Conservation (phyloP, 1,140 invertebrate genomes). For the Dreissena polymorpha region DNA sequence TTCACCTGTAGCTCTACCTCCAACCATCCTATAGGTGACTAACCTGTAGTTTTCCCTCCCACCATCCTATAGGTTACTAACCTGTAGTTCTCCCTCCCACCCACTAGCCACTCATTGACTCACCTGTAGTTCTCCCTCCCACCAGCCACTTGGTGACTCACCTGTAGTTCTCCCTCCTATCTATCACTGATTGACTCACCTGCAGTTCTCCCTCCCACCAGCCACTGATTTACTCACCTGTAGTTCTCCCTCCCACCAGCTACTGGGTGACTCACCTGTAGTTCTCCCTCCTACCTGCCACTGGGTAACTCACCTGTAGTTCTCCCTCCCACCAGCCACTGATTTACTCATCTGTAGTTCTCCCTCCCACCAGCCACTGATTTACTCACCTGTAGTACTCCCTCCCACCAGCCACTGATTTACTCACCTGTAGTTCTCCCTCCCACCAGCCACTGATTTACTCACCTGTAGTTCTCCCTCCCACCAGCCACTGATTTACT, state of each 20-base stretch:
- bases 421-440: slow-evolving; percentile 93
- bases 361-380: slow-evolving; percentile 99
- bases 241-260: slow-evolving; percentile 99
- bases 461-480: slow-evolving; percentile 96
- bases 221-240: slow-evolving; percentile 90
- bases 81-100: slow-evolving; percentile 99
- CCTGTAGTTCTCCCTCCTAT: slow-evolving; percentile 99
- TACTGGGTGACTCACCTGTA: slow-evolving; percentile 95
- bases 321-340: slow-evolving; percentile 99
- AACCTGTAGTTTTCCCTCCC: slow-evolving; percentile 98
- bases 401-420: slow-evolving; percentile 99
- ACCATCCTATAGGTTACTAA: slow-evolving; percentile 92
- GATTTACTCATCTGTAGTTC: slow-evolving; percentile 90
- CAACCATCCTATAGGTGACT: slow-evolving; percentile 98
- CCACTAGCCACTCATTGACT: slow-evolving; percentile 90
- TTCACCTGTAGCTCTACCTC: slow-evolving; percentile 96
- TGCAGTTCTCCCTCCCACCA: slow-evolving; percentile 99
- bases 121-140: slow-evolving; percentile 98
- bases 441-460: slow-evolving; percentile 98
- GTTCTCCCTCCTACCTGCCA: slow-evolving; percentile 99
- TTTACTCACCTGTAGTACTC: slow-evolving; percentile 91
- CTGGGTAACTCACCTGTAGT: slow-evolving; percentile 94
- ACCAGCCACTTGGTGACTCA: slow-evolving; percentile 97
- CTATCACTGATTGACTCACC: slow-evolving; percentile 90
- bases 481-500: slow-evolving; percentile 95